Evolutionary conservation across 2,113 vertebrate species (phyloP).

Genomic region (Oryzias javanicus): DNA sequence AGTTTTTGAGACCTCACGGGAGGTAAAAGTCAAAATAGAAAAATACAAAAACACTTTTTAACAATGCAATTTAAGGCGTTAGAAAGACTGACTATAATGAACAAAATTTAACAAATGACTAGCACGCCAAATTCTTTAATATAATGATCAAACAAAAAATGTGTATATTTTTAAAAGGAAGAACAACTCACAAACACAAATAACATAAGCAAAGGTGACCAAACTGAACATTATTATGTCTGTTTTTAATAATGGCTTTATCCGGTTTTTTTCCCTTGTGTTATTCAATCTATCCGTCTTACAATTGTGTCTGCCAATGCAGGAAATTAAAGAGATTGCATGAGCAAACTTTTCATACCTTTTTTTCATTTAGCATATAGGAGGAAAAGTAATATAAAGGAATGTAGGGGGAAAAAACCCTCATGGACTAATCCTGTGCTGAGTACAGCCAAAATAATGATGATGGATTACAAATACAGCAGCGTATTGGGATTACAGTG

Average conservation of each 20-base stretch:
- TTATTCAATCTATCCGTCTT: background rate
- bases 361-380: slow-evolving; percentile 28
- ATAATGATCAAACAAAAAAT: too few relatives aligned
- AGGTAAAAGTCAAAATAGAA: too few relatives aligned
- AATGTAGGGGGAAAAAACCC: slow-evolving; percentile 53
- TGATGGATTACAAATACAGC: slow-evolving; percentile 78
- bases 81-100: too few relatives aligned
- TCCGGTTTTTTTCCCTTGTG: background rate
- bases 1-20: too few relatives aligned
- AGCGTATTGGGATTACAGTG: slow-evolving; percentile 76
- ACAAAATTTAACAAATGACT: too few relatives aligned
- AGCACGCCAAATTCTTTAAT: too few relatives aligned
- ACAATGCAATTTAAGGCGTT: too few relatives aligned
- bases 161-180: too few relatives aligned
- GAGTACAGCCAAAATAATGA: slow-evolving; percentile 76
- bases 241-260: background rate
- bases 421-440: slow-evolving; percentile 71
- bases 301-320: background rate
- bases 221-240: too few relatives aligned
- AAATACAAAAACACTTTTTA: too few relatives aligned
- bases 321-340: slow-evolving; percentile 7
- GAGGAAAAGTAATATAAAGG: slow-evolving; percentile 52
- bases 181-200: too few relatives aligned
- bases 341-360: slow-evolving; percentile 22
- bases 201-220: too few relatives aligned